Evolutionary conservation across 2,888 invertebrate species (phyloP), one percentile per base, ranked within the genome.

Genomic region (Cantharis lateralis): DNA sequence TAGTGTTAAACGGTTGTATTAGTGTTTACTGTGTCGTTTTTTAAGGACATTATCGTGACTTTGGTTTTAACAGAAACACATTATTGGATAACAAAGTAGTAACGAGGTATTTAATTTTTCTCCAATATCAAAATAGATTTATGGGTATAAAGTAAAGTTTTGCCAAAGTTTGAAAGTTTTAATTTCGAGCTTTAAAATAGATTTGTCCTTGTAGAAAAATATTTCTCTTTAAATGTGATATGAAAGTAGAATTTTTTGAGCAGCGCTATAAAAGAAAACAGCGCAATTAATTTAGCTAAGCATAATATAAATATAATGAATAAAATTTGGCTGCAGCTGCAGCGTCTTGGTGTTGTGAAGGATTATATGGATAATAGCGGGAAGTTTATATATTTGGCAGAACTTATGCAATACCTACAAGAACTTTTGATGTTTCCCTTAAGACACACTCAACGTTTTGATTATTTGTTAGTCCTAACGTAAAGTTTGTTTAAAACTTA

Each of bases 371-470:
- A 48, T 48, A 48, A 48, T 48, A 48, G 48, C 48, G n/a, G 48
- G n/a, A 48, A 48, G 48, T 48, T 48, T 48, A 7, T 48, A 48
- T n/a, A 48, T 48, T 48, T 48, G 32, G 48, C 48, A 48, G 7
- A 48, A 48, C n/a, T 48, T 48, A 48, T 48, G 48, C 48, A 48
- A 48, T 48, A 48, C 48, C 48, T 48, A 66, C 64, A 24, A 18
- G 24, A 66, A 66, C 64, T 66, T 66, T 66, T 66, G 24, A 66
- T 66, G 64, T 66, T 24, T 20, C 64, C 64, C 64, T 20, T 24
- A 66, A 66, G 64, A 66, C 64, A 66, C 48, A 48, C 48, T 20
- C 64, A 66, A 66, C 64, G 64, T 66, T 66, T 66, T 66, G 64
- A 20, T n/a, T 66, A 66, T 66, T 66, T 66, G 64, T 66, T 66